These are phyloP conservation scores for Accipiter virgatus DNA, from an alignment of 2,113 vertebrate species.

Conservation along the genomic window DNA sequence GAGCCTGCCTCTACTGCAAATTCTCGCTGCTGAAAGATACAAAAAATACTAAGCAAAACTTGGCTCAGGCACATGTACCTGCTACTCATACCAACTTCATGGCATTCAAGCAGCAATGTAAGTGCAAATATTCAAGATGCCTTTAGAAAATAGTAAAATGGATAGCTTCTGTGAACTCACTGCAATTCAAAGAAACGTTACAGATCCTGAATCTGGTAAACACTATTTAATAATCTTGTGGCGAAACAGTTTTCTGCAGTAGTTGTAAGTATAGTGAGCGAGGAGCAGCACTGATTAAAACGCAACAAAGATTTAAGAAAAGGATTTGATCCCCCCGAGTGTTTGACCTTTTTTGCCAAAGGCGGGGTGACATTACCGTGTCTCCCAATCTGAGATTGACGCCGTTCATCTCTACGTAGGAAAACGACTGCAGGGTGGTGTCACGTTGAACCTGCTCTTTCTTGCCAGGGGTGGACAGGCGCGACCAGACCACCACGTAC, in stretches of 20 bases:
- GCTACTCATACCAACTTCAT: background rate
- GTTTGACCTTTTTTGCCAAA: background rate
- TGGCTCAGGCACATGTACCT: background rate
- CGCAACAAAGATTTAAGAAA: background rate
- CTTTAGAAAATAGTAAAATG: background rate
- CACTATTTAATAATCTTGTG: background rate
- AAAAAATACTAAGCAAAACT: background rate
- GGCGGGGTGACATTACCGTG: slow-evolving; percentile 72
- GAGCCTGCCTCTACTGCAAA: background rate
- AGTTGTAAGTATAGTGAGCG: background rate
- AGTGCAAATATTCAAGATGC: background rate
- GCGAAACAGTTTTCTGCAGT: background rate
- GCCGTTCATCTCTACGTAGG: slow-evolving; percentile 76
- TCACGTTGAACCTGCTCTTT: slow-evolving; percentile 78
- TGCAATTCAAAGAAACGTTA: background rate
- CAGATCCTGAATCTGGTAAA: background rate
- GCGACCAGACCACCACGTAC: slow-evolving; percentile 78
- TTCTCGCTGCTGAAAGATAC: background rate
- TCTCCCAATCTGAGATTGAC: slow-evolving; percentile 79
- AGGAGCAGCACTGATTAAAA: background rate
- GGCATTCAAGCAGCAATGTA: background rate
- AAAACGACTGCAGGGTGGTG: slow-evolving; percentile 68
- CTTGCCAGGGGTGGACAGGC: slow-evolving; percentile 65
- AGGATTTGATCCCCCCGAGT: background rate
- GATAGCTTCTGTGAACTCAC: background rate